Evolutionary conservation across 2,113 vertebrate species (phyloP), one percentile per base, ranked within the genome.

Genomic region (Odobenus rosmarus): DNA sequence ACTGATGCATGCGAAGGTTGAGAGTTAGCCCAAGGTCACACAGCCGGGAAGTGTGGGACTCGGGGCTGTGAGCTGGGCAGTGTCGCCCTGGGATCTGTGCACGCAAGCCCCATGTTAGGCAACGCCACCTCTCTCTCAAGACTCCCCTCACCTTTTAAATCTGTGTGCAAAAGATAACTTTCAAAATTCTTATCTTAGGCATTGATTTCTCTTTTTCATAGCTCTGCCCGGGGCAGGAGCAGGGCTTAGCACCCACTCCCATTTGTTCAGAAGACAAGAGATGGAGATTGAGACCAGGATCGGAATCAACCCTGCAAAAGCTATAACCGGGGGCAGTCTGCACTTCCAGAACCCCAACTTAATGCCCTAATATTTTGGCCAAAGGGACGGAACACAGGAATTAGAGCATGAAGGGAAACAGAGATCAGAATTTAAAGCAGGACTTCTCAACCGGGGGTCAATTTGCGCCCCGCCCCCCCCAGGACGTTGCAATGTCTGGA

Each of bases 381-480:
- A 42, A 49, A 85, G 86, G 33, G 80, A 79, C 23, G 26, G 4
- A 51, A 61, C 2, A 3, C 33, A 23, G 21, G 31, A 69, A 57
- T 51, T 28, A 28, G 18, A 36, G 23, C 57, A 28, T 8, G n/a
- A n/a, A 72, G 26, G 10, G n/a, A 62, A 64, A n/a, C 53, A 23
- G 21, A 0, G 4, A 71, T 11, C 7, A n/a, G 14, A 7, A 42
- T 19, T 15, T 19, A 85, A 76, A 67, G 49, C 21, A 55, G 7
- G 21, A n/a, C 4, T 33, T 26, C 72, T 24, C 28, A 64, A 12
- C 1, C 0, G 14, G 36, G 55, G 36, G 74, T 0, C 21, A 61
- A 4, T 67, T 15, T 24, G 19, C n/a, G 1, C 24, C 0, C 3
- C 15, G 4, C 64, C 3, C 0, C 0, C 72, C 14, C 42, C 4